Base-by-base conservation (phyloP, 30 jellyfish, hydroid and myxozoan species). In the Sanderia malayensis region DNA sequence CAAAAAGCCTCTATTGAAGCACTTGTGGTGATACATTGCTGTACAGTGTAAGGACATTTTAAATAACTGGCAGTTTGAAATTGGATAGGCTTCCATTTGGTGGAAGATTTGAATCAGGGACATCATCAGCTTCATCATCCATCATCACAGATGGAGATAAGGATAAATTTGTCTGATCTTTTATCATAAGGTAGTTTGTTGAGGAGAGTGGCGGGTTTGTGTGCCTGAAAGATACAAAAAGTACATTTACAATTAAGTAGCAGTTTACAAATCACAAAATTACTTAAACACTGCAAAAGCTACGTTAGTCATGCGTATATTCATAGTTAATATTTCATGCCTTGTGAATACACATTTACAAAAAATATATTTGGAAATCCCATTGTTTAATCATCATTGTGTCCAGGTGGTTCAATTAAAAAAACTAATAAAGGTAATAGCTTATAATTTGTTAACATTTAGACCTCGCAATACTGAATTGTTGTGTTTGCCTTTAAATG, bases 51-150 rank as follows among this genome's bases (percentile, higher is more conserved):
- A 4, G 64, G 64, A 4, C 6, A 2, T 2, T 8, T 49, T 18
- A 49, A 2, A 49, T 4, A 49, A 49, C 64, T 9, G 64, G 64
- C 27, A 49, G 24, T 24, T 49, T 49, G 25, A 49, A 49, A 24
- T 49, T 49, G 80, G 80, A 67, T 67, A 67, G 19, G 67, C 80
- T 44, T 37, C 65, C 33, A 49, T 19, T 67, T 67, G 34, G 27
- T 37, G 41, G 23, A 37, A 67, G 2, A 27, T 67, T 21, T 37
- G 45, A 4, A 24, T 59, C 74, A 31, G 29, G 22, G 46, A 62
- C 0, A 2, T 62, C 74, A 10, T 62, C 74, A 0, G 55, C 22
- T 11, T 62, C 74, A 25, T 62, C 74, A 18, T 62, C 74, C 74
- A 62, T 62, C 22, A 62, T 62, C 17, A 62, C 74, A 62, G 74